Evolutionary conservation across 2,888 invertebrate genomes (phyloP), one percentile per base, ranked within the genome.

Genomic region (Ceriagrion tenellum): DNA sequence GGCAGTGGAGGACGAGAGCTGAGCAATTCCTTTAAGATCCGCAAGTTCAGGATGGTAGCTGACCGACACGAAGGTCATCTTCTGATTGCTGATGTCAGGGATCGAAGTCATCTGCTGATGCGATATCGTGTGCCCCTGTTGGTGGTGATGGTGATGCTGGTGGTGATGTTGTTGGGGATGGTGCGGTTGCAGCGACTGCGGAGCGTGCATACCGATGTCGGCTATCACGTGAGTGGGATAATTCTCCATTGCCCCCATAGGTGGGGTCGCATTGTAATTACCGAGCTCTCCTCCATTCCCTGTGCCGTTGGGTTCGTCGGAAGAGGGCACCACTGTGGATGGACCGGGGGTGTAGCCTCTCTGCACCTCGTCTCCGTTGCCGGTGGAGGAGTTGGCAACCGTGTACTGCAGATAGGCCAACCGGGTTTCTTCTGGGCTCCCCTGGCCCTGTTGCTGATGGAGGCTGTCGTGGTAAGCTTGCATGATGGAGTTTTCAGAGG

Each of bases 201-300:
- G 30, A 10, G 69, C n/a, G 93, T 93, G 93, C 35, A 93, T 93
- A 8, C 63, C 63, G 47, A 93, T 26, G n/a, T 93, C 69, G 74
- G 63, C 35, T 23, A 93, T 55, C 8, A 55, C 26, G 74, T 93
- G 93, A 13, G n/a, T 69, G 3, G 40, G 6, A 74, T 93, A 93
- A 18, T 20, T n/a, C 59, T 93, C 93, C 40, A 93, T 93, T 10
- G 69, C 47, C 1, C 63, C 23, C 16, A 97, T 96, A 97, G 96
- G 96, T 98, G 97, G 26, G 97, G 89, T 69, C 35, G 90, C 20
- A 90, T 69, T 56, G 95, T 95, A 81, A 95, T 95, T 63, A 20
- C 81, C 23, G 88, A 97, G 0, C 98, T 97, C 0, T 98, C 97
- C 95, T 98, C 95, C 95, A 0, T 23, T 55, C 3, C 30, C 88